Base-by-base conservation (phyloP, 2,113 vertebrate genomes). In the Callorhinus ursinus region DNA sequence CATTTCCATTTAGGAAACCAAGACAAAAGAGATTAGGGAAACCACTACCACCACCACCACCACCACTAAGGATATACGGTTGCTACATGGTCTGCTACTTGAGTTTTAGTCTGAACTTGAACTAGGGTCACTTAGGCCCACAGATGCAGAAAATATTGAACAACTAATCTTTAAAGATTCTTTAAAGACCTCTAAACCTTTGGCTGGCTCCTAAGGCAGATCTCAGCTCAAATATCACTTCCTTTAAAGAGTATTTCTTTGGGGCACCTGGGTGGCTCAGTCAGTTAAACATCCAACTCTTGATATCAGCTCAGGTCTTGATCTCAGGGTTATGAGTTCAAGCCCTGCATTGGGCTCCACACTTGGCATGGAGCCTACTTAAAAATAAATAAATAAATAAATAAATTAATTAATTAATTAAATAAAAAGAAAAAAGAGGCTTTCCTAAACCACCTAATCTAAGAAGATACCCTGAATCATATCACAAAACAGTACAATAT, bases 21-120 rank as follows among this genome's bases (percentile, higher is more conserved):
- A 91, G 79, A 86, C 4, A 93, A 92, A 83, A 82, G 42, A 95
- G 96, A 72, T 63, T n/a, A 94, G 24, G 69, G 51, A 82, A 92
- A 86, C 39, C 1, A 46, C 24, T 5, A 49, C 15, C 26, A 49
- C 42, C 24, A 42, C 42, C 42, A 42, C 42, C 42, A 74, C 39
- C 39, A 76, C 7, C 39, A 42, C 11, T 39, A 77, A 77, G 7
- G 42, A 61, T 67, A 63, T 33, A 49, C 11, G 57, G 49, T 18
- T 92, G 21, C 28, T 76, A 11, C 36, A 46, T 39, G 39, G 55
- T 90, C 91, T 77, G 39, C 18, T 77, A 71, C 67, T 90, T 26
- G 63, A 36, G 71, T n/a, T 88, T 84, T 76, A 81, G 16, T 69
- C 67, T 69, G 33, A 69, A 69, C 33, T 69, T 69, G 33, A 69